Evolutionary conservation across 2,113 vertebrate genomes (phyloP).

Genomic region (Scophthalmus maximus): DNA sequence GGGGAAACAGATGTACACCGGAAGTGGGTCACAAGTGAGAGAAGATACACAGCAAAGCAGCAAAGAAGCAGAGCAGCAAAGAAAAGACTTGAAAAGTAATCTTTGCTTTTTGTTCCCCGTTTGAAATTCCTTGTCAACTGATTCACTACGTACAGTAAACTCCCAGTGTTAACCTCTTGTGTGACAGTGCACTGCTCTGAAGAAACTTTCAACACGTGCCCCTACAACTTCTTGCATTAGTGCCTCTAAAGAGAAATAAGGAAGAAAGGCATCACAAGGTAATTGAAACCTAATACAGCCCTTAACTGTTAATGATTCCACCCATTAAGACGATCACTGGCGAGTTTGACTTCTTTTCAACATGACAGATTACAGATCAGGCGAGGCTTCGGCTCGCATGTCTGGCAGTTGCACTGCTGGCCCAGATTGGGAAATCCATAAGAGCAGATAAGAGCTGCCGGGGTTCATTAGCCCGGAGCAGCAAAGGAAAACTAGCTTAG

Average conservation of each 20-base stretch:
- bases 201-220: neutral
- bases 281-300: constrained; percentile 49
- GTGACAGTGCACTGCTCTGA: neutral
- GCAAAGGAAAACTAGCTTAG: constrained; percentile 32
- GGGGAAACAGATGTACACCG: neutral
- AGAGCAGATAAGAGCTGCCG: constrained; percentile 61
- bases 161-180: neutral
- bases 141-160: neutral
- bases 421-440: constrained; percentile 69
- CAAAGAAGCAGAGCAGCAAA: neutral
- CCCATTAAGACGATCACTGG: constrained; percentile 64
- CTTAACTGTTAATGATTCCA: constrained; percentile 63
- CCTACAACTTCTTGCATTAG: constrained; percentile 1
- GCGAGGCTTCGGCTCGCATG: constrained; percentile 29
- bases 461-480: constrained; percentile 63
- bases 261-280: constrained; percentile 15
- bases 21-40: neutral
- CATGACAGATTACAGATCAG: constrained; percentile 65
- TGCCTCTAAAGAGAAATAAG: neutral
- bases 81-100: neutral
- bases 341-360: constrained; percentile 63
- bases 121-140: neutral
- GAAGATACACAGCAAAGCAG: neutral
- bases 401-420: constrained; percentile 39
- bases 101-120: neutral